Evolutionary conservation across 2,888 invertebrate genomes (phyloP).

Genomic region (Lepidonotus clava): DNA sequence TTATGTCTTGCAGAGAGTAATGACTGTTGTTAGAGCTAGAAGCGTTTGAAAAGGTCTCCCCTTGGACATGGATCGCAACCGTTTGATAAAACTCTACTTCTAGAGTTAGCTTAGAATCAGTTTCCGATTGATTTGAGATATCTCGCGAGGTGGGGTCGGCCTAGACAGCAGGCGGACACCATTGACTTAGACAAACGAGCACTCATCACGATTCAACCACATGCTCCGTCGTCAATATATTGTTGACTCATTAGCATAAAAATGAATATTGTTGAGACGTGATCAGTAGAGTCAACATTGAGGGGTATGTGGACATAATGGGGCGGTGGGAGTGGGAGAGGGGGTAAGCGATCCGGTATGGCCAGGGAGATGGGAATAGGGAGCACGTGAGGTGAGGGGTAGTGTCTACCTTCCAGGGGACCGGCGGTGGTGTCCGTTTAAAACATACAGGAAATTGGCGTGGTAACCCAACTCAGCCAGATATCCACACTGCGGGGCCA

Average conservation of each 20-base stretch:
- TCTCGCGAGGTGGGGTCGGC: too few relatives aligned
- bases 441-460: conserved; percentile 42
- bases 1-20: too few relatives aligned
- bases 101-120: too few relatives aligned
- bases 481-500: background rate
- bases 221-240: conserved; percentile 34
- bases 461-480: background rate
- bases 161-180: background rate
- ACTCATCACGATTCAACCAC: conserved; percentile 40
- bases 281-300: conserved; percentile 29
- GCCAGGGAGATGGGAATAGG: background rate
- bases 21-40: too few relatives aligned
- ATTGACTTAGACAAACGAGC: background rate
- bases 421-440: background rate
- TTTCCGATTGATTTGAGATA: too few relatives aligned
- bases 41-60: too few relatives aligned
- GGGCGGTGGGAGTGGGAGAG: background rate
- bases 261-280: conserved; percentile 34
- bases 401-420: background rate
- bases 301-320: background rate
- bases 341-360: background rate
- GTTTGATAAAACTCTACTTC: too few relatives aligned
- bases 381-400: background rate
- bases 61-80: too few relatives aligned
- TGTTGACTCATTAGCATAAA: conserved; percentile 43